Evolutionary conservation across 2,113 vertebrate species (phyloP), one percentile per base, ranked within the genome.

Genomic region (Typhlomys cinereus): DNA sequence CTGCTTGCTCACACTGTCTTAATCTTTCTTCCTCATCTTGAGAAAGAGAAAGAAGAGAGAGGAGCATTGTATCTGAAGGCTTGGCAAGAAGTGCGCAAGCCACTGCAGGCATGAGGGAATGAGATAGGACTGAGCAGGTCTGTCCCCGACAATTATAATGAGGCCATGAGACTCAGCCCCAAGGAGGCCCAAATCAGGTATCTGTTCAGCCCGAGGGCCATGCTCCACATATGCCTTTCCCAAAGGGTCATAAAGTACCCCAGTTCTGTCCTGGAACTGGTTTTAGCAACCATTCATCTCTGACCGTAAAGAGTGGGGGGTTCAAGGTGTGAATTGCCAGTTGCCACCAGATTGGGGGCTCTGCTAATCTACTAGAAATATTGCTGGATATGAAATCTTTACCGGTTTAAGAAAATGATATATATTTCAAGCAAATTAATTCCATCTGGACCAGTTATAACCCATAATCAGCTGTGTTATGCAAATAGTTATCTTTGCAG

Each of bases 401-500:
- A 97, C 96, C 97, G 92, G 97, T 96, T 98, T 97, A 97, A 97
- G 97, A 97, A 97, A 97, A 97, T 96, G 71, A 85, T 93, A 96
- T 94, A 97, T 96, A 97, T 97, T 98, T 97, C 21, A 12, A 94
- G 96, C 95, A 96, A 96, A 97, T 98, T 97, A 97, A 97, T 98
- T 97, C 97, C 96, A 96, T 95, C 96, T 97, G 96, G 97, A 95
- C 94, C 95, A 92, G 96, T 91, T 97, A 97, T 87, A 97, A 95
- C 96, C 92, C 95, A 95, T 92, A 97, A 98, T 97, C 97, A 97
- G 95, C 97, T 88, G 66, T 89, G 95, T 93, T 97, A 97, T 98
- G 98, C 97, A 98, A 97, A 97, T 97, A 96, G 97, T 96, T 98
- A 96, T 97, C 97, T 97, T 97, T 97, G 96, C 93, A 94, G 96